A percentile compares a stretch with the other conserved stretches of the same genome.
phyloP scores from a whole-genome alignment of 2,113 vertebrate genomes.

The Brienomyrus brachyistius region DNA sequence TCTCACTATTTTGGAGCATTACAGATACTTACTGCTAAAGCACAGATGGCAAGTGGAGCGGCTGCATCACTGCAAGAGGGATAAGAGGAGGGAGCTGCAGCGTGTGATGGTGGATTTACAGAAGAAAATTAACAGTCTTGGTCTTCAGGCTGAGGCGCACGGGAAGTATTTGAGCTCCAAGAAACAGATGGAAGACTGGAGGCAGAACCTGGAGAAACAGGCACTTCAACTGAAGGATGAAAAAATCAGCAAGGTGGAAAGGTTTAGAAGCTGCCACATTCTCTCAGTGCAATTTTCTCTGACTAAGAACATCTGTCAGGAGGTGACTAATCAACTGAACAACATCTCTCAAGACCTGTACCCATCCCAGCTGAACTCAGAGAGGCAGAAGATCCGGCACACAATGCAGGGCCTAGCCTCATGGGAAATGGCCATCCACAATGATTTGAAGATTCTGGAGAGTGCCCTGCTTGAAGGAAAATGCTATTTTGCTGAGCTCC shows the following conservation, averaged over 20 bases:
- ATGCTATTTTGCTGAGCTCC: slow-evolving; percentile 44
- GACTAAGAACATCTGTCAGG: slow-evolving; percentile 56
- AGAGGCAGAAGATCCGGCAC: slow-evolving; percentile 55
- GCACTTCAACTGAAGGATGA: slow-evolving; percentile 40
- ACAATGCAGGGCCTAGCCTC: slow-evolving; percentile 49
- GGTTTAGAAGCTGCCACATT: slow-evolving; percentile 52
- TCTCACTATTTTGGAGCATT: slow-evolving; percentile 19
- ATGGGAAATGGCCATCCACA: slow-evolving; percentile 53
- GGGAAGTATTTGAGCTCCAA: slow-evolving; percentile 55
- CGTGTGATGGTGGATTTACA: slow-evolving; percentile 52
- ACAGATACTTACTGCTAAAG: slow-evolving; percentile 49
- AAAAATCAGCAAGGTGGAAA: slow-evolving; percentile 36
- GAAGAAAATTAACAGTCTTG: slow-evolving; percentile 51
- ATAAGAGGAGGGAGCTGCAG: slow-evolving; percentile 43
- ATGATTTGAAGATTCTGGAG: slow-evolving; percentile 51
- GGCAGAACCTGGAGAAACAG: slow-evolving; percentile 52
- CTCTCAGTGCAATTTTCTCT: slow-evolving; percentile 62
- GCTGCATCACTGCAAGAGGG: slow-evolving; percentile 45
- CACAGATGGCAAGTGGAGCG: slow-evolving; percentile 53
- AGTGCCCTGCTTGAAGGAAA: slow-evolving; percentile 39
- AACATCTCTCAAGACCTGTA: slow-evolving; percentile 53
- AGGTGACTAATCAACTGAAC: slow-evolving; percentile 60
- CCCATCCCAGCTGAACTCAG: slow-evolving; percentile 54
- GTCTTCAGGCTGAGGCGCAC: slow-evolving; percentile 47
- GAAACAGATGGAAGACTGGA: slow-evolving; percentile 54